Evolutionary conservation across 1,140 invertebrate genomes (phyloP), one percentile per base, ranked within the genome.

Genomic region (Babylonia areolata): DNA sequence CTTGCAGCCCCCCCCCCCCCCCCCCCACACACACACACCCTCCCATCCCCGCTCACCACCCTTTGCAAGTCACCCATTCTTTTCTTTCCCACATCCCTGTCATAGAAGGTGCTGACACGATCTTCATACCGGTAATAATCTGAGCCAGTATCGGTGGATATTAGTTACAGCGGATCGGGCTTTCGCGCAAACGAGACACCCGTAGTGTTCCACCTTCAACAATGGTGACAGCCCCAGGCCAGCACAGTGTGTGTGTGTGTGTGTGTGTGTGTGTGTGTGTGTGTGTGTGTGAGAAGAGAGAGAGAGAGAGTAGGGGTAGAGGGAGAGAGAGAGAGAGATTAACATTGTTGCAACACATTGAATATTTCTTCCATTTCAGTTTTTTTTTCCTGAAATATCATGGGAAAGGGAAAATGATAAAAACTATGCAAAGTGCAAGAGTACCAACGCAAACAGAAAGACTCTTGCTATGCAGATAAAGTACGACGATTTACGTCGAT

Each of bases 231-330:
- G 75, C 40, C n/a, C 28, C 5, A 51, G 9, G 17, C 46, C n/a
- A 6, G 58, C 58, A 64, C 28, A 64, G 58, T 23, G 58, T 23
- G 58, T 64, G 15, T 64, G 58, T 64, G 15, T 78, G 75, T 78
- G 12, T 78, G 75, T 78, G 28, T 78, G 75, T 35, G 28, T 78
- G 75, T 78, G 28, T 78, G 31, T 78, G 75, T n/a, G 75, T 78
- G 28, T 33, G 75, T 78, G 28, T 78, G 31, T 78, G 28, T 33
- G 75, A 46, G 42, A 46, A 15, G 42, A 46, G 42, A 46, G 42
- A 46, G 42, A 46, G 42, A 46, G 42, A 46, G 42, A 46, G 42
- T 5, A 46, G 42, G 15, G 42, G 42, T 6, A 6, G 42, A 46
- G 42, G 5, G 15, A 15, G 42, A 46, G 5, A 46, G 42, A 46